phyloP scores from a whole-genome alignment of 30 jellyfish, hydroid and myxozoan genomes.

The Hydractinia symbiolongicarpus region DNA sequence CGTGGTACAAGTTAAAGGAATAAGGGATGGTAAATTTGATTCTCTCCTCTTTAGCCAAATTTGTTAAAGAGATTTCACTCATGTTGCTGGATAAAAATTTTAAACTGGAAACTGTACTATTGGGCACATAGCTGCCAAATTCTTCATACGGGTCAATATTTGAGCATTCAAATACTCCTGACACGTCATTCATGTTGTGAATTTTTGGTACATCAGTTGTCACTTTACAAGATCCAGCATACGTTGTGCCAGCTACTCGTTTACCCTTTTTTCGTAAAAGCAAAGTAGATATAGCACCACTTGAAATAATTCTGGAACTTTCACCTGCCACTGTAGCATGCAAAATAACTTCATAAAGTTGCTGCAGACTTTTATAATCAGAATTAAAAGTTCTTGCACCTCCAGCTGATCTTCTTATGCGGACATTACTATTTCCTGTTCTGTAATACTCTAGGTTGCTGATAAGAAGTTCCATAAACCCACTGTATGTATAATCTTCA shows the following conservation, averaged over 20 bases:
- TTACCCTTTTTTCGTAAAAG: conserved; percentile 12
- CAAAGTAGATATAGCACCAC: conserved; percentile 1
- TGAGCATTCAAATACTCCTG: conserved; percentile 17
- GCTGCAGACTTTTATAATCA: conserved; percentile 2
- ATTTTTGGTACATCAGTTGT: neutral
- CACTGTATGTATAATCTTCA: neutral
- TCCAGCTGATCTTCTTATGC: neutral
- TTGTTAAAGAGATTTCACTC: conserved; percentile 1
- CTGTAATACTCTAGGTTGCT: conserved; percentile 13
- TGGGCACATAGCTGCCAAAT: neutral
- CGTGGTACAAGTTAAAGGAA: neutral
- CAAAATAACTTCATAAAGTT: conserved; percentile 18
- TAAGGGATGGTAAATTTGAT: conserved; percentile 4
- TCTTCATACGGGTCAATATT: neutral
- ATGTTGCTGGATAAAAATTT: neutral
- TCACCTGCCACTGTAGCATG: conserved; percentile 23
- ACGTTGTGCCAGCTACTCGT: neutral
- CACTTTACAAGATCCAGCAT: conserved; percentile 19
- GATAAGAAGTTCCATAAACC: neutral
- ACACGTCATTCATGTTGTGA: neutral
- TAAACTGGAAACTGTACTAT: neutral
- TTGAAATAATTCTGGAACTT: neutral
- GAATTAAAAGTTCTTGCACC: neutral
- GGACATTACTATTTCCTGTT: neutral
- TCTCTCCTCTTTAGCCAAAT: conserved; percentile 13